Percentiles rank a stretch among this genome's conserved stretches.
Evolutionary conservation across 2,797 vertebrate species (phyloP).

Genomic region (Toxotes lorentzi): DNA sequence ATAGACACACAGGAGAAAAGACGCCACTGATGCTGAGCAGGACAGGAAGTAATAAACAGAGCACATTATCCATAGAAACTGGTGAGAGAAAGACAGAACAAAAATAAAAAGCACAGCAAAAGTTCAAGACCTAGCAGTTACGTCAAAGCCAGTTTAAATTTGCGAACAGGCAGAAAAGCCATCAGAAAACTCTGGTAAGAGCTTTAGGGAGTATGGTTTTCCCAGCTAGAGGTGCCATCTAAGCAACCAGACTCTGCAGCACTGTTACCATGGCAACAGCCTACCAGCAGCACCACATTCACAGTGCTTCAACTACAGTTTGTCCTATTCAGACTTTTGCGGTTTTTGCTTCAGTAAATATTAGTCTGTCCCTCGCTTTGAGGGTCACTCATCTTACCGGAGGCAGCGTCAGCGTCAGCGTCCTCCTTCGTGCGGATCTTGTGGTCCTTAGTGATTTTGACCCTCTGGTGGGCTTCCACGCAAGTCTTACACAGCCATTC

Average conservation of each 20-base stretch:
- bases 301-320: slow-evolving; percentile 20
- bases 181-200: slow-evolving; percentile 13
- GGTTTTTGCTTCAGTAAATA: slow-evolving; percentile 15
- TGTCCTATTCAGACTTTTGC: slow-evolving; percentile 31
- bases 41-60: background rate
- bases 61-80: background rate
- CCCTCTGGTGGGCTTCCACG: slow-evolving; percentile 98
- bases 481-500: slow-evolving; percentile 99
- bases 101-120: background rate
- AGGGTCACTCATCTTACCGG: slow-evolving; percentile 84
- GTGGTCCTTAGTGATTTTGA: slow-evolving; percentile 99
- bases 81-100: background rate
- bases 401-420: slow-evolving; percentile 88
- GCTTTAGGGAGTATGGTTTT: slow-evolving; percentile 16
- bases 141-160: background rate
- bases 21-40: background rate
- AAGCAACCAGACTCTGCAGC: slow-evolving; percentile 53
- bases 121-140: background rate
- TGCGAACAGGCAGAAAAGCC: background rate
- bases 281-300: slow-evolving; percentile 38
- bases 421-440: slow-evolving; percentile 98
- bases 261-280: slow-evolving; percentile 74
- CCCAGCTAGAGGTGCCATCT: slow-evolving; percentile 39
- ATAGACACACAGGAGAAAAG: slow-evolving; percentile 61
- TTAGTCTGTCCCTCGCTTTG: background rate